These are phyloP conservation scores for Paramisgurnus dabryanus DNA, from an alignment of 2,113 vertebrate genomes.

Conservation along the genomic window DNA sequence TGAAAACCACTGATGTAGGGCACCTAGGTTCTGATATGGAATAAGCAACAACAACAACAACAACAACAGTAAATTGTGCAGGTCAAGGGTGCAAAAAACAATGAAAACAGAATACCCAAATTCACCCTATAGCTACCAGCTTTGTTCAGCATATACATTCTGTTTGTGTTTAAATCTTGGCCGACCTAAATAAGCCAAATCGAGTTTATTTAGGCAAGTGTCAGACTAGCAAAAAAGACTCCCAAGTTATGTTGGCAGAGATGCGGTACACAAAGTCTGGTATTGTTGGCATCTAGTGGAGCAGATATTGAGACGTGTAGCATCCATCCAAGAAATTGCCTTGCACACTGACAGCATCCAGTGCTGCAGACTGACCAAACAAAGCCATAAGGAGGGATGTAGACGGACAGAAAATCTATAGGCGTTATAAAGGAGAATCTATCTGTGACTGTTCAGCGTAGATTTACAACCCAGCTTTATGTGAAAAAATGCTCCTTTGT, in stretches of 20 bases:
- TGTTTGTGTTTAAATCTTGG: background rate
- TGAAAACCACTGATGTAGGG: too few relatives aligned
- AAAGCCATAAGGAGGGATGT: background rate
- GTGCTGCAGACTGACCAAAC: slow-evolving; percentile 9
- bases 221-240: slow-evolving; percentile 24
- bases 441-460: too few relatives aligned
- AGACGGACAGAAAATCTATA: slow-evolving; percentile 11
- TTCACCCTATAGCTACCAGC: too few relatives aligned
- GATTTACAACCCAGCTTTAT: too few relatives aligned
- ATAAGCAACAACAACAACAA: too few relatives aligned
- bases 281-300: slow-evolving; percentile 19
- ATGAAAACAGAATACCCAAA: too few relatives aligned
- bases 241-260: slow-evolving; percentile 22
- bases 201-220: slow-evolving; percentile 22
- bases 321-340: slow-evolving; percentile 31
- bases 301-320: background rate
- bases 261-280: slow-evolving; percentile 7
- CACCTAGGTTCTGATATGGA: too few relatives aligned
- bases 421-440: too few relatives aligned
- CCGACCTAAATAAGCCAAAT: background rate
- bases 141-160: background rate
- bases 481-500: too few relatives aligned
- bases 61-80: too few relatives aligned
- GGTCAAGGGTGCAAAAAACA: too few relatives aligned
- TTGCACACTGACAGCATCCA: background rate